phyloP scores from a whole-genome alignment of 2,113 vertebrate genomes.

The Myxocyprinus asiaticus region DNA sequence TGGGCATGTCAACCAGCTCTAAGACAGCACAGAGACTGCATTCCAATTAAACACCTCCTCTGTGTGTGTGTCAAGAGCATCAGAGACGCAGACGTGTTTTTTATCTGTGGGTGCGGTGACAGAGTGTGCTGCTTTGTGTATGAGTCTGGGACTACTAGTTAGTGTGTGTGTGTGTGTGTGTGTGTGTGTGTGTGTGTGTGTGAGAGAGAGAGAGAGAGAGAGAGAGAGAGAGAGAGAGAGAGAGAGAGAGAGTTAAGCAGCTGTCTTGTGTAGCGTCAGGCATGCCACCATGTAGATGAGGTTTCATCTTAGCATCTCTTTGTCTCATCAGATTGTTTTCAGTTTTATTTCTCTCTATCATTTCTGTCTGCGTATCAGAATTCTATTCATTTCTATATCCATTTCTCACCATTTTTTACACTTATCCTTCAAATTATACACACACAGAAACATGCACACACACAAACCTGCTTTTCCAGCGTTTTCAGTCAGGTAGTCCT shows the following conservation, averaged over 20 bases:
- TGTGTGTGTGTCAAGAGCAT: conserved; percentile 5
- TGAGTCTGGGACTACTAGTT: conserved; percentile 13
- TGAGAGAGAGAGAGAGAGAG: no score
- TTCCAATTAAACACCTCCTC: conserved; percentile 33
- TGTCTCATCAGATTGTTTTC: not conserved
- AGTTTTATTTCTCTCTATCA: conserved; percentile 9
- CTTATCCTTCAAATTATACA: not conserved
- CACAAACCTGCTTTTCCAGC: conserved; percentile 50
- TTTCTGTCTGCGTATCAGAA: not conserved
- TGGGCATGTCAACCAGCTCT: not conserved
- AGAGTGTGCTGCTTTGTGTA: conserved; percentile 16
- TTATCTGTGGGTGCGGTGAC: conserved; percentile 13
- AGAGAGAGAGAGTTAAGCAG: not conserved
- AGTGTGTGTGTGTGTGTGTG: not conserved
- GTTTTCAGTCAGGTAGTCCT: conserved; percentile 45
- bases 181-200: not conserved
- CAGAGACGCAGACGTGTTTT: conserved; percentile 25
- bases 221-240: no score
- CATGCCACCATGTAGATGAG: conserved; percentile 23
- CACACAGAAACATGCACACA: not conserved
- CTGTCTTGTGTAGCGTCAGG: conserved; percentile 9
- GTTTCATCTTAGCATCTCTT: conserved; percentile 19
- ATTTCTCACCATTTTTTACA: not conserved
- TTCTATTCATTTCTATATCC: not conserved
- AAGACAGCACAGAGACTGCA: conserved; percentile 25